Base-by-base conservation (phyloP, 2,113 vertebrate species). In the Corythaeola cristata region DNA sequence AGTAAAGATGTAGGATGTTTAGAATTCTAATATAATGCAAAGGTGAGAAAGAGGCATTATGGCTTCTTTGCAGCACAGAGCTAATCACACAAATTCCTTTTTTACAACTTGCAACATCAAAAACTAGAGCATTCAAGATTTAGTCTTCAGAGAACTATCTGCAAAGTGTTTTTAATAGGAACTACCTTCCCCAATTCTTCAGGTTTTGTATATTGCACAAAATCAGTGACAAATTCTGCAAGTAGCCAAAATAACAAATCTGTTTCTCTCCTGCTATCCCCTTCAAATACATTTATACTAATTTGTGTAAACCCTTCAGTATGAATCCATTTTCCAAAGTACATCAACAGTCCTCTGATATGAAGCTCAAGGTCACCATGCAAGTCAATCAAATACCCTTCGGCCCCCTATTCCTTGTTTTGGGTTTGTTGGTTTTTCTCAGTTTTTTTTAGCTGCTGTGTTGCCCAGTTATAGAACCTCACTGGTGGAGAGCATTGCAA, bases 381-480 rank as follows among this genome's bases (percentile, higher is more conserved):
- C 37, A 89, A 64, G 52, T 77, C 63, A 77, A 27, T 33, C 39
- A 89, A 52, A 82, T 37, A n/a, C 22, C 64, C 50, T 81, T 83
- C 86, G 71, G 23, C 56, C 32, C 33, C 1, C 91, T 72, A 32
- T 74, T 90, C 67, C 47, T 74, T 23, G 11, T 81, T 85, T 74
- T 23, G 33, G 8, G 12, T 35, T 55, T 67, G 35, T 27, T 64
- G 44, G 41, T 41, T 68, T 50, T 35, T 58, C 9, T 37, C 16
- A 11, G 8, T 0, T 5, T 1, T n/a, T 56, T 63, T 44, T 56
- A 47, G 10, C 37, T 72, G 64, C 26, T 50, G 41, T 7, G 0
- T 58, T 74, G 62, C 52, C 59, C 81, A 68, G 10, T 69, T 80
- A 30, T 0, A 85, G 62, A 78, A 68, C 28, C 15, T 49, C 59